Percentiles rank a stretch among this genome's conserved stretches.
Evolutionary conservation across 1,140 invertebrate species (phyloP).

Genomic region (Druon quercuslanigerum): DNA sequence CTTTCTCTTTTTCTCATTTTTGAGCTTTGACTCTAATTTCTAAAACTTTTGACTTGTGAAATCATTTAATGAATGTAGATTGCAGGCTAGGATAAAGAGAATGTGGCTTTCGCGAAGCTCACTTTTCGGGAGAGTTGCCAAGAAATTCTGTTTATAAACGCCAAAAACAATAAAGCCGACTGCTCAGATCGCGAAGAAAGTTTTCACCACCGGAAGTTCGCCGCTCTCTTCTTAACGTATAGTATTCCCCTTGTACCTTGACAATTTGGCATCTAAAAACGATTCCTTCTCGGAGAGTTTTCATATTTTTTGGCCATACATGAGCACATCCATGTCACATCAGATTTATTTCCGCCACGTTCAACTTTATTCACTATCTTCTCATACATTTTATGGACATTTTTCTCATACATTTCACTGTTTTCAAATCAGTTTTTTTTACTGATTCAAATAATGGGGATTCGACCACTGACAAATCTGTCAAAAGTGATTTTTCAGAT

Average conservation of each 20-base stretch:
- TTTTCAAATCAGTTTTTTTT: not conserved
- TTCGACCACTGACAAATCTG: too few relatives aligned
- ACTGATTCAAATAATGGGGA: too few relatives aligned
- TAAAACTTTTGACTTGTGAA: too few relatives aligned
- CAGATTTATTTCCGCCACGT: not conserved
- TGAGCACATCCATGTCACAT: conserved; percentile 4
- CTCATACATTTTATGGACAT: not conserved
- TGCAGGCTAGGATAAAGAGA: not conserved
- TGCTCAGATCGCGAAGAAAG: conserved; percentile 44
- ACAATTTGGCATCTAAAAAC: conserved; percentile 46
- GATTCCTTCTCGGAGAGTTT: not conserved
- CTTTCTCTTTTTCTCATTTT: too few relatives aligned
- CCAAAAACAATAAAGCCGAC: conserved; percentile 58
- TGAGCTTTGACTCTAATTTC: too few relatives aligned
- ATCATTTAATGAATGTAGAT: too few relatives aligned
- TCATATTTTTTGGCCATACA: not conserved
- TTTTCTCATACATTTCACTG: not conserved
- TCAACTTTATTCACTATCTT: not conserved
- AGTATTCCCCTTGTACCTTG: conserved; percentile 25
- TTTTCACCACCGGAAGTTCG: conserved; percentile 48
- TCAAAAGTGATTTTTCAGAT: too few relatives aligned
- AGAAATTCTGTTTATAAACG: conserved; percentile 63
- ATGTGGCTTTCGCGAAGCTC: conserved; percentile 27
- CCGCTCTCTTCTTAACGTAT: conserved; percentile 36
- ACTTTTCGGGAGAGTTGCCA: conserved; percentile 40